Base-by-base conservation (phyloP, 2,113 vertebrate genomes). In the Puma concolor region DNA sequence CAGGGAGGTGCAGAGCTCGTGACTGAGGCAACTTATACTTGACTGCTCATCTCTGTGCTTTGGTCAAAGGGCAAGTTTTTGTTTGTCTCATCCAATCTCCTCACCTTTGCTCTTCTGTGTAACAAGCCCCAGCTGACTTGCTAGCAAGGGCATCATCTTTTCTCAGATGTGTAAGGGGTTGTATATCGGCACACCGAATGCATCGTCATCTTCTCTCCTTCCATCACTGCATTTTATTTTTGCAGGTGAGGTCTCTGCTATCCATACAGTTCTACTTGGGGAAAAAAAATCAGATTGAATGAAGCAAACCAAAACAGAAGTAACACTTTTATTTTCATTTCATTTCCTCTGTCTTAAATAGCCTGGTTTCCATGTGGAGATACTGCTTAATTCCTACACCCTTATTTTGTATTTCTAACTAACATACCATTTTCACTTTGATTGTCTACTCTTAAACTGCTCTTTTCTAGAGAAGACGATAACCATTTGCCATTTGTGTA, bases 21-120 rank as follows among this genome's bases (percentile, higher is more conserved):
- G 19, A 54, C 4, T 0, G 4, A 6, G 8, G 38, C 10, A 36
- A 27, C 7, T 66, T 36, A 2, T 1, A 16, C 25, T 12, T 12
- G 33, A 10, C 64, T 74, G 12, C 54, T 50, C 33, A 29, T 33
- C 63, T 33, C 44, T 23, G 54, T 50, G 41, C 52, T 79, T 23
- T 50, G 6, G 33, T 69, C 38, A 13, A 27, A 72, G 2, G 23
- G 48, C 67, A 41, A 69, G 41, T 41, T 27, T 29, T 11, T 54
- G 21, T 27, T 11, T 5, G 12, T 23, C 38, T 48, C 31, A 29
- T 50, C 15, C 12, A 5, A 21, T 92, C 11, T 36, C 69, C 50
- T 80, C 27, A 21, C 27, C 33, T 41, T 48, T 21, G 33, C 9
- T 50, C 48, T 29, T 76, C 41, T 38, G 4, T 19, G 7, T 41